phyloP scores from a whole-genome alignment of 2,797 vertebrate genomes.

The Pteropus rufus region DNA sequence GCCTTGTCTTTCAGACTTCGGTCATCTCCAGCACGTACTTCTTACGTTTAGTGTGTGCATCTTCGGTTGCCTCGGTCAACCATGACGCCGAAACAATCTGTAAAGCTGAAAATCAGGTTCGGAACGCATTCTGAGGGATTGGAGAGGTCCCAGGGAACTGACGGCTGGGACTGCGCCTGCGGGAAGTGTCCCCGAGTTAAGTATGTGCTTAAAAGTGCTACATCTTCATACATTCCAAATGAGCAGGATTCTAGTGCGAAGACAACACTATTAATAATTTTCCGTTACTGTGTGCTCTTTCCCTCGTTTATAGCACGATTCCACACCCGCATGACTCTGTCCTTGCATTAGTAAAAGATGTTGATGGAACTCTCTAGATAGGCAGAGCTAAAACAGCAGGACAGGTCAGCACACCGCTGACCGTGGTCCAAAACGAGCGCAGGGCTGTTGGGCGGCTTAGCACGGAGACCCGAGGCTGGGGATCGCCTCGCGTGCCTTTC shows the following conservation, averaged over 20 bases:
- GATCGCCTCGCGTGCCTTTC: neutral
- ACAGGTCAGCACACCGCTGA: neutral
- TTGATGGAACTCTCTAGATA: neutral
- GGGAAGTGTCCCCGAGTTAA: neutral
- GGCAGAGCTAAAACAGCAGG: neutral
- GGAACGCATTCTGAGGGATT: neutral
- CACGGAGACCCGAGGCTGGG: neutral
- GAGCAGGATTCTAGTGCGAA: neutral
- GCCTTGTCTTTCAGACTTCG: neutral
- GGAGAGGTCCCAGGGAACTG: no score
- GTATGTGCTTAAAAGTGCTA: neutral
- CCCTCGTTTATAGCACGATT: neutral
- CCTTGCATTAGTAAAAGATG: neutral
- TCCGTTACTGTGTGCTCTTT: neutral
- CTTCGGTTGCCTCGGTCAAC: neutral
- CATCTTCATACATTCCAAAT: neutral
- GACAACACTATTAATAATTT: neutral
- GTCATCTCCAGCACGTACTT: neutral
- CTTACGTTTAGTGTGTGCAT: neutral
- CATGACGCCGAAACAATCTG: neutral
- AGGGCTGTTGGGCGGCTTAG: neutral
- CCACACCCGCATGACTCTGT: neutral
- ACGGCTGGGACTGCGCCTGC: neutral
- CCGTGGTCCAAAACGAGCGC: neutral
- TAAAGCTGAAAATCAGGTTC: neutral